Percentiles rank a stretch among this genome's conserved stretches.
phyloP scores from a whole-genome alignment of 2,797 vertebrate genomes.

The Gastrophryne carolinensis region DNA sequence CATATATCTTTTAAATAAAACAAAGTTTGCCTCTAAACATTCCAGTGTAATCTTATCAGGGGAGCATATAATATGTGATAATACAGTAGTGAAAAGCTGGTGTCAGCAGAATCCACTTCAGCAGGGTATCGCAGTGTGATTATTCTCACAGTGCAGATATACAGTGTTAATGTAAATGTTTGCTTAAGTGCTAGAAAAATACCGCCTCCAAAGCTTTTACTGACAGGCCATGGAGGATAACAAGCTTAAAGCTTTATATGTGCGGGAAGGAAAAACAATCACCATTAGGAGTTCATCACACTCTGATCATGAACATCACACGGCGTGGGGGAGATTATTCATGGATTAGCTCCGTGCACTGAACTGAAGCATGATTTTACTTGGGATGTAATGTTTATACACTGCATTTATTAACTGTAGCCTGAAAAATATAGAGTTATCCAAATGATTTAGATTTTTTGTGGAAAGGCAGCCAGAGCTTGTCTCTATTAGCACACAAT shows the following conservation, averaged over 20 bases:
- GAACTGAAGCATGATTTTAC: too few relatives aligned
- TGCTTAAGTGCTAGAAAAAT: constrained; percentile 31
- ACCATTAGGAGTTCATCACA: constrained; percentile 10
- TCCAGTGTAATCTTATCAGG: constrained; percentile 4
- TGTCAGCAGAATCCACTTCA: constrained; percentile 9
- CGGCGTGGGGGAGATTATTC: not conserved
- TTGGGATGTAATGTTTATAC: too few relatives aligned
- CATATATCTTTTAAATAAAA: not conserved
- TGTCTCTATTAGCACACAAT: too few relatives aligned
- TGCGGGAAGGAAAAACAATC: constrained; percentile 38
- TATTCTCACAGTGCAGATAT: constrained; percentile 9
- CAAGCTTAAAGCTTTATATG: constrained; percentile 19
- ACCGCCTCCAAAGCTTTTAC: not conserved
- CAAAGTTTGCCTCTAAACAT: not conserved
- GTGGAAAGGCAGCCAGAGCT: too few relatives aligned
- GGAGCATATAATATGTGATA: not conserved
- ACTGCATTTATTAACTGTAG: too few relatives aligned
- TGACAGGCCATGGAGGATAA: constrained; percentile 14
- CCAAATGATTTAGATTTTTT: too few relatives aligned
- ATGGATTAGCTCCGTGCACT: not conserved
- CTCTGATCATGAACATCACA: too few relatives aligned
- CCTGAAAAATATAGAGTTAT: too few relatives aligned
- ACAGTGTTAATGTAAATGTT: constrained; percentile 29
- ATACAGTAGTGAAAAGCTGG: not conserved
- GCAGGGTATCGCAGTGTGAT: not conserved